phyloP scores from a whole-genome alignment of 2,797 vertebrate genomes.

The Odontamblyopus lacepedii region DNA sequence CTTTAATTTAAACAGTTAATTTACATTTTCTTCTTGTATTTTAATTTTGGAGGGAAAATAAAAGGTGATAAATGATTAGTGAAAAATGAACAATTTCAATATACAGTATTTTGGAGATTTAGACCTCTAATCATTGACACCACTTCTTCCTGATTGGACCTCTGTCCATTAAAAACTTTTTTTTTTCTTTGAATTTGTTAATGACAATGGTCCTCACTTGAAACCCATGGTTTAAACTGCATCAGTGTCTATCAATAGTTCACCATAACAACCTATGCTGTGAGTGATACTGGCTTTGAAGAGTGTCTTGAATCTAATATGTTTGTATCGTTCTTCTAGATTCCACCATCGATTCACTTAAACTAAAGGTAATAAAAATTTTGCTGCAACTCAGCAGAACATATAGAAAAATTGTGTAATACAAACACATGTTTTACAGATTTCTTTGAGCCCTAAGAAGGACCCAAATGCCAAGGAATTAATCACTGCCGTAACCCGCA shows the following conservation, averaged over 20 bases:
- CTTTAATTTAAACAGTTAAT: background rate
- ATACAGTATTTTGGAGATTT: background rate
- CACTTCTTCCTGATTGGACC: background rate
- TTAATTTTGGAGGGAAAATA: background rate
- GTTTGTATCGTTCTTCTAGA: conserved; percentile 72
- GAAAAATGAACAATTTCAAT: background rate
- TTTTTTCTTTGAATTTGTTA: background rate
- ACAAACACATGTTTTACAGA: conserved; percentile 64
- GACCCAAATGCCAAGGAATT: conserved; percentile 84
- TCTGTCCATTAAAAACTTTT: background rate
- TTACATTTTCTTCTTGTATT: background rate
- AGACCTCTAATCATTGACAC: background rate
- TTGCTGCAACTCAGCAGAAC: background rate
- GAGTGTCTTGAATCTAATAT: conserved; percentile 9
- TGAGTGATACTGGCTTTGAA: too few species aligned
- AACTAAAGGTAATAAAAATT: conserved; percentile 84
- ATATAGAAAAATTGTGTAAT: conserved; percentile 1
- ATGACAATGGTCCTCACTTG: background rate
- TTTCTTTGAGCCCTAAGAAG: conserved; percentile 81
- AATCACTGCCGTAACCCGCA: conserved; percentile 88
- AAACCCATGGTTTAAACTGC: background rate
- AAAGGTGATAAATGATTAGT: background rate
- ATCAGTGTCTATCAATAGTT: conserved; percentile 4
- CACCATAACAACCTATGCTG: background rate
- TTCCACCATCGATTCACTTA: conserved; percentile 88